Evolutionary conservation across 92 coral and sea anemone species (phyloP), one percentile per base, ranked within the genome.

Genomic region (Anthopleura xanthogrammica): DNA sequence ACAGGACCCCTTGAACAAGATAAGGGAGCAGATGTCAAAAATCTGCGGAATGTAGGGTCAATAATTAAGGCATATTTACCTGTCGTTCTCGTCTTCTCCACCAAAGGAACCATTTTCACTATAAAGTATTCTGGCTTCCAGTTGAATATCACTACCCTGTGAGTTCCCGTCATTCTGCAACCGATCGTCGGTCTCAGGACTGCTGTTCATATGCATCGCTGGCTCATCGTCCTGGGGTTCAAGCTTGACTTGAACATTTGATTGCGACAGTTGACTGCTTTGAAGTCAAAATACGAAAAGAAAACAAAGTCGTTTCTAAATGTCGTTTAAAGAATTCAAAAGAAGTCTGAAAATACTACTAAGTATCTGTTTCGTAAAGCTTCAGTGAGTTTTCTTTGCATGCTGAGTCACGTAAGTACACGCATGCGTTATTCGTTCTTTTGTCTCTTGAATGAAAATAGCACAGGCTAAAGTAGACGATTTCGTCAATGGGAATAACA

Each of bases 181-280:
- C 58, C 11, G 58, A 22, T 29, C 79, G 12, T 83, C 82, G 19
- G 43, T 77, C 39, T 79, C 88, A 40, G 84, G 89, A 5, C 93
- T 92, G 80, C 88, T 89, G 82, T 91, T 86, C 78, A 88, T 40
- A 5, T 77, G 85, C 62, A 89, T 79, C 78, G 77, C 89, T 56
- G 88, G 86, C 79, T 87, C 95, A 41, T 94, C 99, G 46, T 97
- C 99, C 48, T 95, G 98, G 4, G 99, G 99, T 77, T 97, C 99
- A 60, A 97, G 95, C 81, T 97, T 97, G 23, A 97, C 99, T 87
- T 97, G 99, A 36, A 97, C 99, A 78, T 87, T 89, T 3, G 98
- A 92, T 77, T 94, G 98, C 22, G 98, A 94, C 60, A 94, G 86
- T 66, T 94, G 98, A 78, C 98, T 94, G 85, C 98, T 94, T 86